These are phyloP conservation scores for Kradibia gibbosae DNA, from an alignment of 1,140 invertebrate genomes.

Conservation along the genomic window DNA sequence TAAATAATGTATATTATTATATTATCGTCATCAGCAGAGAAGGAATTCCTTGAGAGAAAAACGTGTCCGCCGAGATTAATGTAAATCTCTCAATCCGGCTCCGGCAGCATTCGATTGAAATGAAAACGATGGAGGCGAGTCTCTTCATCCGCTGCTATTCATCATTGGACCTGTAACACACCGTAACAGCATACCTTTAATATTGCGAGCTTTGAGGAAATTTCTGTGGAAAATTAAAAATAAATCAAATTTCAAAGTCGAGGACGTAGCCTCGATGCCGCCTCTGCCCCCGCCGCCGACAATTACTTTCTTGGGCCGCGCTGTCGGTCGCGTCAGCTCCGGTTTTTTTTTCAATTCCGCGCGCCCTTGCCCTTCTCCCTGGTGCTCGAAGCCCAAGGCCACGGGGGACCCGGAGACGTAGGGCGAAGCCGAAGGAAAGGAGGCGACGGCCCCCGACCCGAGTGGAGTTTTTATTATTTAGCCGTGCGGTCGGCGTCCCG, in stretches of 20 bases:
- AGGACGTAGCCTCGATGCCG: background rate
- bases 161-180: slow-evolving; percentile 26
- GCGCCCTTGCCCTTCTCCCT: slow-evolving; percentile 1
- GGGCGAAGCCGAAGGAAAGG: slow-evolving; percentile 32
- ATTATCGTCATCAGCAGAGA: background rate
- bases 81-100: slow-evolving; percentile 36
- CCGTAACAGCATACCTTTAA: background rate
- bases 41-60: background rate
- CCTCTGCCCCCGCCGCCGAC: background rate
- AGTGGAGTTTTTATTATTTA: too few species aligned
- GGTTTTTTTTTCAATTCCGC: slow-evolving; percentile 44
- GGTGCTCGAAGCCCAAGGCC: background rate
- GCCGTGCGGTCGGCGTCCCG: too few species aligned
- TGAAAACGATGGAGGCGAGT: background rate
- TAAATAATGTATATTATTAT: slow-evolving; percentile 32
- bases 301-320: slow-evolving; percentile 32
- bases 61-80: slow-evolving; percentile 9
- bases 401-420: slow-evolving; percentile 49
- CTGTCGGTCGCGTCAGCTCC: background rate
- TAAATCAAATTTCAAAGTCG: slow-evolving; percentile 48
- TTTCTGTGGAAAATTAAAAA: slow-evolving; percentile 37
- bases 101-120: background rate
- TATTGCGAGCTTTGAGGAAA: background rate
- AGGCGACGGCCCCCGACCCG: background rate
- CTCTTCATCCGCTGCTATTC: background rate